Percentiles rank a stretch among this genome's conserved stretches.
phyloP scores from a whole-genome alignment of 2,113 vertebrate species.

The Spheniscus mendiculus region DNA sequence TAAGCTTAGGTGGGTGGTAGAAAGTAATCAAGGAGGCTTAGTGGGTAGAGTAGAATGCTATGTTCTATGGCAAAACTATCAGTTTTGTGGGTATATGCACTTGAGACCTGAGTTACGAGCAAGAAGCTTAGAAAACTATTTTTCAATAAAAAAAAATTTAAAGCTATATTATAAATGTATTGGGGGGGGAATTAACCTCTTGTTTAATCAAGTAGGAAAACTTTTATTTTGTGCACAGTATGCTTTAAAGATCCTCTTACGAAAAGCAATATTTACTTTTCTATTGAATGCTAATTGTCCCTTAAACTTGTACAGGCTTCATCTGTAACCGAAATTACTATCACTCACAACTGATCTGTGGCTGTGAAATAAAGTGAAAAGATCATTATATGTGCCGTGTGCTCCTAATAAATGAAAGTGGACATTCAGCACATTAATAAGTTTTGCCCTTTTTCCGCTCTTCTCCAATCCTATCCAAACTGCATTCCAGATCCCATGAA shows the following conservation, averaged over 20 bases:
- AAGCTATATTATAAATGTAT: background rate
- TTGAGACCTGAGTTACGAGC: background rate
- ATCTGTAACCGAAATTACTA: background rate
- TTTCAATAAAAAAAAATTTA: background rate
- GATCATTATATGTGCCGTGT: background rate
- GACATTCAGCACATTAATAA: background rate
- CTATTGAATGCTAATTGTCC: background rate
- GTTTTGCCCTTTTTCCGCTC: background rate
- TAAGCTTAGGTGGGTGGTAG: background rate
- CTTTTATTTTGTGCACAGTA: background rate
- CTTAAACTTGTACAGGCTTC: background rate
- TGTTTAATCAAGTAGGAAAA: background rate
- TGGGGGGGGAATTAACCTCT: background rate
- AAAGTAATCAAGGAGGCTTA: background rate
- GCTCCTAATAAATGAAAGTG: background rate
- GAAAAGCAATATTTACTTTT: background rate
- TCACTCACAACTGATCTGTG: background rate
- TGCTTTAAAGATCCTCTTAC: background rate
- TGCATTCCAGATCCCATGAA: constrained; percentile 35
- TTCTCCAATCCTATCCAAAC: constrained; percentile 23
- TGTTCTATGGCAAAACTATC: background rate
- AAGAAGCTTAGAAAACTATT: background rate
- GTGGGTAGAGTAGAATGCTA: background rate
- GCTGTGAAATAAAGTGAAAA: background rate
- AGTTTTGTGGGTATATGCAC: background rate